These are phyloP conservation scores for Drosophila nigrodunni DNA, from an alignment of 1,140 invertebrate genomes.

Conservation along the genomic window DNA sequence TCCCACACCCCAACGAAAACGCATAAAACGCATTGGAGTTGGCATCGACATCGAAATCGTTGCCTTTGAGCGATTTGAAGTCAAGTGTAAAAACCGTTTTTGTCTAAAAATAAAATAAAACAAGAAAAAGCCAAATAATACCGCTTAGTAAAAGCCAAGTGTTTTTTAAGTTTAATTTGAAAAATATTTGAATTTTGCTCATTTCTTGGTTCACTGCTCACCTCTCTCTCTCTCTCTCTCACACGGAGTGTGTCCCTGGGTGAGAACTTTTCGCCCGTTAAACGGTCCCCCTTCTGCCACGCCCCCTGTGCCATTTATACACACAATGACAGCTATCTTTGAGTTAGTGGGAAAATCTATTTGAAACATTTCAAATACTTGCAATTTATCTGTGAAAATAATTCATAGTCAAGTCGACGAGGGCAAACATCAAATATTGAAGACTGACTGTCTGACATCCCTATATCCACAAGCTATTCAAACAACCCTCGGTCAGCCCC, in stretches of 20 bases:
- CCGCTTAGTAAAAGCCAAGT: slow-evolving; percentile 54
- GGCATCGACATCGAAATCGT: slow-evolving; percentile 19
- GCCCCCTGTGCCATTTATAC: too few species aligned
- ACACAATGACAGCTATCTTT: slow-evolving; percentile 45
- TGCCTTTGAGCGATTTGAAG: slow-evolving; percentile 81
- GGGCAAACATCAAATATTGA: slow-evolving; percentile 43
- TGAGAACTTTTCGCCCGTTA: slow-evolving; percentile 41
- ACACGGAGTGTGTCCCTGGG: slow-evolving; percentile 2
- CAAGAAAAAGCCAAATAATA: slow-evolving; percentile 25
- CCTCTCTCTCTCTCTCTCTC: neutral
- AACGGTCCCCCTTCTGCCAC: neutral
- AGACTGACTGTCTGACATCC: neutral
- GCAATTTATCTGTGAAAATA: slow-evolving; percentile 51
- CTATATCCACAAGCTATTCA: slow-evolving; percentile 2
- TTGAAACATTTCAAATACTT: slow-evolving; percentile 15
- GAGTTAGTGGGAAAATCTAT: slow-evolving; percentile 58
- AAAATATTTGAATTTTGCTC: slow-evolving; percentile 83
- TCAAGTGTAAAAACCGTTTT: slow-evolving; percentile 81
- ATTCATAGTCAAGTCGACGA: slow-evolving; percentile 50
- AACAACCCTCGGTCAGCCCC: slow-evolving; percentile 46
- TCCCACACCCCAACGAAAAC: slow-evolving; percentile 31
- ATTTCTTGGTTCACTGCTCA: slow-evolving; percentile 76
- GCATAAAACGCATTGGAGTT: slow-evolving; percentile 68
- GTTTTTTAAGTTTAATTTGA: slow-evolving; percentile 79
- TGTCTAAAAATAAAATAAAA: slow-evolving; percentile 57